phyloP scores from a whole-genome alignment of 37 sponge, comb jelly and placozoan species.

The Axinella damicornis region DNA sequence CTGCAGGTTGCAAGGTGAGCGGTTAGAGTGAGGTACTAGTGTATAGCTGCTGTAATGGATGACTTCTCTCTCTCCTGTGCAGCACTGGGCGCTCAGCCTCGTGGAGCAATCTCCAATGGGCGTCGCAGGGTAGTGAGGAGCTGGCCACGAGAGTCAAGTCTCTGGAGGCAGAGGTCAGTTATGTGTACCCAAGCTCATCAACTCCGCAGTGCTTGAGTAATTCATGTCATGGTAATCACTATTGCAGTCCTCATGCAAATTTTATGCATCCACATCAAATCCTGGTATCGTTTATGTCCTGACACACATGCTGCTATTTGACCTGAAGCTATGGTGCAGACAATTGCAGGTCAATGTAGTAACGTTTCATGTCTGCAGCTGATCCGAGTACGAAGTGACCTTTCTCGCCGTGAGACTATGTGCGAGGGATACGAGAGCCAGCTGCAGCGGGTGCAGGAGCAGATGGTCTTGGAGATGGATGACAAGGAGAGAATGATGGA shows the following conservation, averaged over 20 bases:
- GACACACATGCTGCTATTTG: no score
- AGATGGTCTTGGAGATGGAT: constrained; percentile 42
- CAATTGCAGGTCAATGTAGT: no score
- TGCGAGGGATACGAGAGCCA: constrained; percentile 59
- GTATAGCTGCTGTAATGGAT: no score
- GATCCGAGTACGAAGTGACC: not conserved
- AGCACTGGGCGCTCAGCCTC: constrained; percentile 4
- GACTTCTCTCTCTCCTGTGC: no score
- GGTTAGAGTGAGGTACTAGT: no score
- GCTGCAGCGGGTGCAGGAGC: constrained; percentile 60
- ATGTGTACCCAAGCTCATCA: no score
- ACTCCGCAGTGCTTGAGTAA: not conserved
- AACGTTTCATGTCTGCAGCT: no score
- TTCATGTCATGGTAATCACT: not conserved
- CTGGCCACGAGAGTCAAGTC: not conserved
- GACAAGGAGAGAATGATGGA: constrained; percentile 63
- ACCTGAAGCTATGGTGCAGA: no score
- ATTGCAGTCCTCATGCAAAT: not conserved
- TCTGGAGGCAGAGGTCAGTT: constrained; percentile 18
- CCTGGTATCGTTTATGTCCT: no score
- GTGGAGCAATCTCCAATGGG: not conserved
- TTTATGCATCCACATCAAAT: no score
- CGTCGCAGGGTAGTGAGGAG: not conserved
- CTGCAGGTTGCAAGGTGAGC: no score
- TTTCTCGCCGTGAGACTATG: not conserved